Evolutionary conservation across 2,888 invertebrate species (phyloP).

Genomic region (Hypercompe scribonia): DNA sequence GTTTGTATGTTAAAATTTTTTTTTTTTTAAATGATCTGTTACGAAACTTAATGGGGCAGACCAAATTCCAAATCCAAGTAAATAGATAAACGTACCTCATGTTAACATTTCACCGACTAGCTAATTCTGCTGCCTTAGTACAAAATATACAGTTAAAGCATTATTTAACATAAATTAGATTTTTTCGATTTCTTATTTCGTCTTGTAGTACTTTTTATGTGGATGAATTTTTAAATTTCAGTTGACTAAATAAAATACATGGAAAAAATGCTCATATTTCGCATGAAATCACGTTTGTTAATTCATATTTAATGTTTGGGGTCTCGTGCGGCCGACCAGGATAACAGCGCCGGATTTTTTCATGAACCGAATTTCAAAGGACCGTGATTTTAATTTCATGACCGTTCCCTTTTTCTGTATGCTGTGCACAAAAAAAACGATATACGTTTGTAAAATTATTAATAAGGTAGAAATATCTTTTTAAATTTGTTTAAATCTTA

Average conservation of each 20-base stretch:
- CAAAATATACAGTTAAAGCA: no score
- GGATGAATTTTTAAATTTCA: no score
- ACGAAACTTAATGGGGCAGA: no score
- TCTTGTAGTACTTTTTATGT: no score
- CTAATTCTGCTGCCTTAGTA: background rate
- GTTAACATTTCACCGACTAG: background rate
- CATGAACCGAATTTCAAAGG: slow-evolving; percentile 27
- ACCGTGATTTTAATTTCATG: slow-evolving; percentile 22
- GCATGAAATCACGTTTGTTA: slow-evolving; percentile 35
- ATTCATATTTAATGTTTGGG: slow-evolving; percentile 39
- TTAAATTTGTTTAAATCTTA: background rate
- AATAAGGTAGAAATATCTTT: background rate
- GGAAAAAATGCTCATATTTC: slow-evolving; percentile 22
- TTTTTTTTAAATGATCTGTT: no score
- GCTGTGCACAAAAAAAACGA: background rate
- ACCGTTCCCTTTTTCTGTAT: slow-evolving; percentile 10
- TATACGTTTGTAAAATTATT: background rate
- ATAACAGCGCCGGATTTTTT: slow-evolving; percentile 23
- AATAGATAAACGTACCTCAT: background rate
- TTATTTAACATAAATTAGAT: no score
- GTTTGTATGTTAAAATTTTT: no score
- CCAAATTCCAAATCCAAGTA: no score
- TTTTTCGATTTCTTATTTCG: no score
- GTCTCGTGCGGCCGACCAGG: slow-evolving; percentile 24
- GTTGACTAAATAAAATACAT: no score